phyloP scores from a whole-genome alignment of 1,140 invertebrate genomes.

The Archivesica marissinica region DNA sequence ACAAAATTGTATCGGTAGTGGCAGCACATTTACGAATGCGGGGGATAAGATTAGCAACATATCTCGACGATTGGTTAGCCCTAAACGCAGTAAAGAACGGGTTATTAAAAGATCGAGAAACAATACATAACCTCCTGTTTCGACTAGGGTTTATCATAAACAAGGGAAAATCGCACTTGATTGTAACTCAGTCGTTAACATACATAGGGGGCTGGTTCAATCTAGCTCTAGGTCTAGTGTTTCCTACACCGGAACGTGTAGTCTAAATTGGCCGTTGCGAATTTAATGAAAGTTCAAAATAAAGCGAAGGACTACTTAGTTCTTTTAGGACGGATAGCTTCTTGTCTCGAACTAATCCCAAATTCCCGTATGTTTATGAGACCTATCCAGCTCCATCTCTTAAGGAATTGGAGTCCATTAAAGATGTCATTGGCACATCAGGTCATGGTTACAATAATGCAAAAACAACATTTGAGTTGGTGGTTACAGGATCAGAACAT shows the following conservation, averaged over 20 bases:
- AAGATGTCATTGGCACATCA: constrained; percentile 1
- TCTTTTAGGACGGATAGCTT: constrained; percentile 40
- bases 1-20: constrained; percentile 31
- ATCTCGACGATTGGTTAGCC: constrained; percentile 46
- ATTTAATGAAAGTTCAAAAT: background rate
- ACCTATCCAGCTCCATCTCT: constrained; percentile 54
- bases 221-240: background rate
- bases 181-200: background rate
- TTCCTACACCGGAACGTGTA: constrained; percentile 32
- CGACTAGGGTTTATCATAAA: constrained; percentile 49
- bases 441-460: constrained; percentile 6
- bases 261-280: background rate
- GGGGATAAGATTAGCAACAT: constrained; percentile 16
- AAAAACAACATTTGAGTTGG: background rate
- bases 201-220: constrained; percentile 36
- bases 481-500: constrained; percentile 52
- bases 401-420: constrained; percentile 43
- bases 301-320: constrained; percentile 15
- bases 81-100: background rate
- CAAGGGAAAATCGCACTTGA: background rate
- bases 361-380: constrained; percentile 50
- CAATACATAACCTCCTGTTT: constrained; percentile 12
- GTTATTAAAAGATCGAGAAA: background rate
- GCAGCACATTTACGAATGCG: background rate
- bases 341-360: constrained; percentile 36